Evolutionary conservation across 2,113 vertebrate genomes (phyloP).

Genomic region (Neolamprologus devosi): DNA sequence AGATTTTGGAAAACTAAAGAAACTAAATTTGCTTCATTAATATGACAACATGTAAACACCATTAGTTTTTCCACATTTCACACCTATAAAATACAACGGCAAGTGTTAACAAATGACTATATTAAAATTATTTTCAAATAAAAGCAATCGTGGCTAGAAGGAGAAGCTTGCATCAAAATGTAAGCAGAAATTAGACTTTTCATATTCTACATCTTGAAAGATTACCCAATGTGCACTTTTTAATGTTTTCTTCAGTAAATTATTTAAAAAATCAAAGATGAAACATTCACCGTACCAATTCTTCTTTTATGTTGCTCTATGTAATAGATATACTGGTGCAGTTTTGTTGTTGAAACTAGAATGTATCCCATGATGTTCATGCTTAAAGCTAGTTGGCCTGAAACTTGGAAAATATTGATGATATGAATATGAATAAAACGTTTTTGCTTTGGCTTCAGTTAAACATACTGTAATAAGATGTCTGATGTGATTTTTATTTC

Average conservation of each 20-base stretch:
- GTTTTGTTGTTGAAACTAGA: not conserved
- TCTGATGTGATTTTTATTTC: not conserved
- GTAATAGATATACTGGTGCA: not conserved
- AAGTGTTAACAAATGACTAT: not conserved
- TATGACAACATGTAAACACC: not conserved
- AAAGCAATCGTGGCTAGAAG: not conserved
- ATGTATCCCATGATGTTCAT: not conserved
- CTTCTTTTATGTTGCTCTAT: not conserved
- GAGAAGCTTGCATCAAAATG: not conserved
- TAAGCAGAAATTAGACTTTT: rapidly evolving
- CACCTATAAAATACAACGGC: not conserved
- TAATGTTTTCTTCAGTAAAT: not conserved
- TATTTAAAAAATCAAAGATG: not conserved
- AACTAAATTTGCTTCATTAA: not conserved
- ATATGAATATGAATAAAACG: not conserved
- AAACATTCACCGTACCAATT: not conserved
- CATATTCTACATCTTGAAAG: not conserved
- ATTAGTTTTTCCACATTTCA: not conserved
- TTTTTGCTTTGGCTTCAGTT: not conserved
- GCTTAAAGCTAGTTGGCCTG: not conserved
- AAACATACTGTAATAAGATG: not conserved
- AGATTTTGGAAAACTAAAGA: not conserved
- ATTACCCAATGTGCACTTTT: not conserved
- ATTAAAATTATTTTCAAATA: not conserved
- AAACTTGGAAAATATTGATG: not conserved